A percentile compares a stretch with the other conserved stretches of the same genome.
Evolutionary conservation across 2,888 invertebrate genomes (phyloP).

Genomic region (Hydrotaea cyrtoneurina): DNA sequence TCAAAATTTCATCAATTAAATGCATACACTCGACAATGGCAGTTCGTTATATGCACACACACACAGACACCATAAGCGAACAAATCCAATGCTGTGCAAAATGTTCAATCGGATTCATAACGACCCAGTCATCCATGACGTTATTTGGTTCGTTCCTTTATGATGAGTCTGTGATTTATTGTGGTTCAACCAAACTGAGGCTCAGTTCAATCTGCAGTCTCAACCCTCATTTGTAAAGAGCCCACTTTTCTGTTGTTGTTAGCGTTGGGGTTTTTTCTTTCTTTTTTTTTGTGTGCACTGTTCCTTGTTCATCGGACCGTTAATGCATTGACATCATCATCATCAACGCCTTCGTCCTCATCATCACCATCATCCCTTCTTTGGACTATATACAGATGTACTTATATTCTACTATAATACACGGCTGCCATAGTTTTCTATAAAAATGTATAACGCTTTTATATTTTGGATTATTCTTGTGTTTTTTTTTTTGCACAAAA

Average conservation of each 20-base stretch:
- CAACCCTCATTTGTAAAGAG: not conserved
- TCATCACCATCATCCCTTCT: not conserved
- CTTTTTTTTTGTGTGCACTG: too few species aligned
- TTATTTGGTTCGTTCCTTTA: not conserved
- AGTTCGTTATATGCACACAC: too few species aligned
- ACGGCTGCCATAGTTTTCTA: conserved; percentile 14
- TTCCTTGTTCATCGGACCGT: not conserved
- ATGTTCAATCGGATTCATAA: not conserved
- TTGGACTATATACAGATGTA: not conserved
- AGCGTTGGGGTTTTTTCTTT: not conserved
- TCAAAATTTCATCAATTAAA: conserved; percentile 63
- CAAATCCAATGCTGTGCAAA: conserved; percentile 3
- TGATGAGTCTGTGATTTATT: conserved; percentile 52
- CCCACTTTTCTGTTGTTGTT: not conserved
- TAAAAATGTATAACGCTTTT: conserved; percentile 8
- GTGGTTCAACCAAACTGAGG: conserved; percentile 24
- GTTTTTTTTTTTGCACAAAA: not conserved
- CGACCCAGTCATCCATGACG: not conserved
- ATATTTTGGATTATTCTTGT: not conserved
- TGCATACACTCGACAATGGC: conserved; percentile 44
- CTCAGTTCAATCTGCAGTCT: not conserved
- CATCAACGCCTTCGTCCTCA: not conserved
- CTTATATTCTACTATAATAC: not conserved
- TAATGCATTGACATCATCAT: conserved; percentile 24
- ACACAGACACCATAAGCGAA: conserved; percentile 29